phyloP scores from a whole-genome alignment of 1,140 invertebrate species.

The Portunus trituberculatus region DNA sequence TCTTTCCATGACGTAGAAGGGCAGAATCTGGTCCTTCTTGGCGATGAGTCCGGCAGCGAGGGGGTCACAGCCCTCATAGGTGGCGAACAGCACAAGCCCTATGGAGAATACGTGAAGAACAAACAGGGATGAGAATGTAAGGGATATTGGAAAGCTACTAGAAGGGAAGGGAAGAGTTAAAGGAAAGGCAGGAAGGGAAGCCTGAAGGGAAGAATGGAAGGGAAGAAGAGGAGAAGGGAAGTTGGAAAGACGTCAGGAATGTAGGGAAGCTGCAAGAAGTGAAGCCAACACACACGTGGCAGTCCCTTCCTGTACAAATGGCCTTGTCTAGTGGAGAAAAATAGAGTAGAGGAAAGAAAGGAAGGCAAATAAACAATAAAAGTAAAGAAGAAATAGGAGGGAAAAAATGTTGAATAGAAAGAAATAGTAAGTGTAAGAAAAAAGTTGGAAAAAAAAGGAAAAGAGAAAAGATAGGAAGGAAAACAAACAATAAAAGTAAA shows the following conservation, averaged over 20 bases:
- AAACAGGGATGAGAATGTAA: conserved; percentile 79
- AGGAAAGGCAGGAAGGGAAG: background rate
- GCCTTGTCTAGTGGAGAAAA: no score
- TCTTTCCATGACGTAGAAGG: conserved; percentile 68
- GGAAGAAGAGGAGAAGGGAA: background rate
- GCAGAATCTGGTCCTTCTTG: conserved; percentile 81
- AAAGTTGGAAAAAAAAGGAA: no score
- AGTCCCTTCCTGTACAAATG: no score
- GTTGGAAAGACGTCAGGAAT: conserved; percentile 86
- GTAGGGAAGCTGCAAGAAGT: conserved; percentile 79
- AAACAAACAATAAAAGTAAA: no score
- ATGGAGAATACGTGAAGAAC: conserved; percentile 45
- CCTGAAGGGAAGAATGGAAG: no score
- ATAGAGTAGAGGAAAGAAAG: no score
- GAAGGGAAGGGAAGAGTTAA: background rate
- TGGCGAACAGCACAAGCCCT: conserved; percentile 90
- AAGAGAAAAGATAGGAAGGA: no score
- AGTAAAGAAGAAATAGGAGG: no score
- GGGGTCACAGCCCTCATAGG: conserved; percentile 91
- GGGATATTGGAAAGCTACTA: conserved; percentile 78
- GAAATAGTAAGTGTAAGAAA: no score
- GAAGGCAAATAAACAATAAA: no score
- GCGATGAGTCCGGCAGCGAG: conserved; percentile 85
- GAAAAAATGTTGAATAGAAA: no score
- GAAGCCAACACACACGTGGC: no score